Percentiles rank a stretch among this genome's conserved stretches.
phyloP scores from a whole-genome alignment of 2,888 invertebrate genomes.

The Nebria brevicollis region DNA sequence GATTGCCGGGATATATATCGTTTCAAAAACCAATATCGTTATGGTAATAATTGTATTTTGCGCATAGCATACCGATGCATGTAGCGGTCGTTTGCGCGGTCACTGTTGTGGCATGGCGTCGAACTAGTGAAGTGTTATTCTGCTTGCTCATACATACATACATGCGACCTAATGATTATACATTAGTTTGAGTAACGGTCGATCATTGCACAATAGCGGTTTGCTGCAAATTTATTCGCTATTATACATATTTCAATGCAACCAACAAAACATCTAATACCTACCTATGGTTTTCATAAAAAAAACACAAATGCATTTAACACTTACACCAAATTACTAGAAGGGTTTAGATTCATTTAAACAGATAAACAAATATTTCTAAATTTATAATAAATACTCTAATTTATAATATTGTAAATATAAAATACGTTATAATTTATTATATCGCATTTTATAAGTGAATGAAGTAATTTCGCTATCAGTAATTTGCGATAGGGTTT shows the following conservation, averaged over 20 bases:
- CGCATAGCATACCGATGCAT: background rate
- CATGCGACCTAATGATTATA: slow-evolving; percentile 55
- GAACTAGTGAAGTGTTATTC: slow-evolving; percentile 50
- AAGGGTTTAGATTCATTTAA: too few relatives aligned
- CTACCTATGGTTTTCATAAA: too few relatives aligned
- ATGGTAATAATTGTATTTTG: slow-evolving; percentile 1
- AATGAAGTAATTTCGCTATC: background rate
- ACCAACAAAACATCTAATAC: too few relatives aligned
- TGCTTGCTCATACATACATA: slow-evolving; percentile 49
- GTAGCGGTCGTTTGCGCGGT: background rate
- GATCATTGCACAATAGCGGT: slow-evolving; percentile 49
- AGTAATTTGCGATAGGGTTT: background rate
- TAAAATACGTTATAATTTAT: background rate
- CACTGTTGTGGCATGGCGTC: slow-evolving; percentile 6
- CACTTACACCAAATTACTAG: too few relatives aligned
- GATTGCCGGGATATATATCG: background rate
- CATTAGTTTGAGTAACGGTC: slow-evolving; percentile 52
- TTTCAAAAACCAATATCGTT: background rate
- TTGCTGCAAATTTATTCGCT: background rate
- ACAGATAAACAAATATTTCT: too few relatives aligned
- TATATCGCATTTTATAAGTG: background rate
- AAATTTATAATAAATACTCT: background rate
- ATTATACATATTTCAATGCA: background rate
- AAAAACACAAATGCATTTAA: too few relatives aligned
- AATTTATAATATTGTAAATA: background rate